These are phyloP conservation scores for Nannoperca obscura DNA, from an alignment of 2,797 vertebrate genomes.

Conservation along the genomic window DNA sequence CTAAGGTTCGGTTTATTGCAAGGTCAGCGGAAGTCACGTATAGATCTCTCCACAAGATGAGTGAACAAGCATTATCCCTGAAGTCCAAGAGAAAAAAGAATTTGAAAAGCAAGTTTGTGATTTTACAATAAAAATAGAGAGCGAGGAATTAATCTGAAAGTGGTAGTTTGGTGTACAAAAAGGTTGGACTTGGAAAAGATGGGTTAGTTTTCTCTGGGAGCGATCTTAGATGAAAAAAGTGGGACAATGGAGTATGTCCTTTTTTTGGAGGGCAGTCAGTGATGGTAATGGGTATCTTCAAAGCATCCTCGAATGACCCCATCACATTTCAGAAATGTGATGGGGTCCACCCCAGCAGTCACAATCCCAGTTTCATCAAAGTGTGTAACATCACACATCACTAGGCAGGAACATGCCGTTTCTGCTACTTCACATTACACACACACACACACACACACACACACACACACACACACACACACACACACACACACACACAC, in stretches of 20 bases:
- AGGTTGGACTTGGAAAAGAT: constrained; percentile 5
- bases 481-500: neutral
- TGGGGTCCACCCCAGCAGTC: neutral
- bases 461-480: neutral
- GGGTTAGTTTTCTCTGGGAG: neutral
- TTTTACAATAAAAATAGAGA: constrained; percentile 38
- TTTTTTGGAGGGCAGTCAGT: neutral
- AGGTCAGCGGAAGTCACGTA: constrained; percentile 71
- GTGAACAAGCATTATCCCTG: constrained; percentile 41
- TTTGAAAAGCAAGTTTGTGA: constrained; percentile 28
- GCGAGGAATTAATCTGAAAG: neutral
- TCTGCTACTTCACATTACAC: constrained; percentile 30
- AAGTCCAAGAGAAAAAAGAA: constrained; percentile 25
- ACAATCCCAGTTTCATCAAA: constrained; percentile 9
- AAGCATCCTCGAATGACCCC: constrained; percentile 20
- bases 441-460: constrained; percentile 40
- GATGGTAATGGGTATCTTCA: constrained; percentile 9
- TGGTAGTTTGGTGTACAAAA: constrained; percentile 3
- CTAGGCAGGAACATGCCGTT: constrained; percentile 37
- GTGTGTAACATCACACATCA: constrained; percentile 41
- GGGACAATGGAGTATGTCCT: neutral
- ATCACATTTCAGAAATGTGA: constrained; percentile 15
- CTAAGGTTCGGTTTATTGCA: constrained; percentile 63
- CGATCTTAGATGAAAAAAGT: neutral
- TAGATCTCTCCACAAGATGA: constrained; percentile 55